Base-by-base conservation (phyloP, 1,140 invertebrate species). In the Atta colombica region DNA sequence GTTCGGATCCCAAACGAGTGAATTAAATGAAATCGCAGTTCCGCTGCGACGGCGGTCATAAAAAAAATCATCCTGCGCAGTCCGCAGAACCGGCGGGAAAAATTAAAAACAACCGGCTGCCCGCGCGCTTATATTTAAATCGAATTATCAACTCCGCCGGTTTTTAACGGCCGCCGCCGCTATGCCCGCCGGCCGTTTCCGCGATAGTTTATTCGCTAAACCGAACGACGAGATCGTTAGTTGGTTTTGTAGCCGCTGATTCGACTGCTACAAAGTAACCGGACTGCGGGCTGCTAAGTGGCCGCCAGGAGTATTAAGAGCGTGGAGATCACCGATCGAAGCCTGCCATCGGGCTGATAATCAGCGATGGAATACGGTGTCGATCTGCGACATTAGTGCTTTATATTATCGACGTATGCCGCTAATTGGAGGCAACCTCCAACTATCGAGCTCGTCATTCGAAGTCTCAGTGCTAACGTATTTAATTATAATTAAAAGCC, bases 361-460 rank as follows among this genome's bases (percentile, higher is more conserved):
- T 87, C 72, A 85, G 18, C 69, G 63, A 85, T 69, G 86, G 72
- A 85, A 77, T 85, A 87, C 66, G 63, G 53, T 85, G 81, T 69
- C 86, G 86, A 87, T 85, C 53, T 72, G 45, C 58, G 65, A 35
- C 69, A 51, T 77, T 87, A 85, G 53, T 87, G 72, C 53, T 85
- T 69, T 87, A 65, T 85, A 85, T 87, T 68, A 63, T 45, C 55
- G 71, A 77, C 72, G 49, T 87, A 85, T 65, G 55, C 39, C 81
- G 81, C 86, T 87, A 85, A 85, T 85, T 87, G 81, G 81, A 61
- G 35, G 28, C 86, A 58, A 66, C 45, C 55, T 61, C 53, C 21
- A 21, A 61, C 78, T n/a, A 71, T 12, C 51, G 28, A 35, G 65
- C 78, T 31, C 49, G 31, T 81, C 65, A 58, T 71, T 71, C 78